Evolutionary conservation across 2,797 vertebrate genomes (phyloP).

Genomic region (Anguilla anguilla): DNA sequence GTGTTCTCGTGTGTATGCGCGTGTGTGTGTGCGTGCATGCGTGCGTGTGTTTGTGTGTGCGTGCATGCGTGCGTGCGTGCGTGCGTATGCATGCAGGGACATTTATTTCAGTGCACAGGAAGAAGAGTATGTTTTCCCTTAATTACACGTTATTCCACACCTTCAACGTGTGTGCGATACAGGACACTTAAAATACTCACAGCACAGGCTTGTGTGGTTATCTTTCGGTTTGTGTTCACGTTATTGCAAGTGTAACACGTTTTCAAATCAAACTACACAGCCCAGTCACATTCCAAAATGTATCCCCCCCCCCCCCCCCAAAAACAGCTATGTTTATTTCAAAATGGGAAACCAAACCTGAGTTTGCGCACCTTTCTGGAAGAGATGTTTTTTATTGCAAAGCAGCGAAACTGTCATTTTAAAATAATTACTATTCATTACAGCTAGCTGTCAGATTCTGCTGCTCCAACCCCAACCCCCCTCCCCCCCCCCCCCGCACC

Average conservation of each 20-base stretch:
- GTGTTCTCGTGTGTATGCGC: neutral
- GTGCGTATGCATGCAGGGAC: neutral
- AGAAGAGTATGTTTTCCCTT: no score
- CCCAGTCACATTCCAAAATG: neutral
- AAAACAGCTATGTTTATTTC: neutral
- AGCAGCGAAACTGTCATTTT: constrained; percentile 34
- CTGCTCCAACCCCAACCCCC: constrained; percentile 10
- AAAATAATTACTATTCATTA: constrained; percentile 60
- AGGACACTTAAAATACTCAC: neutral
- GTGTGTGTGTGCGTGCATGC: no score
- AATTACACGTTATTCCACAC: neutral
- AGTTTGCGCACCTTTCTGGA: constrained; percentile 29
- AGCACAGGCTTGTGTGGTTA: neutral
- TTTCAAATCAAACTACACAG: neutral
- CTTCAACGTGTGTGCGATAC: neutral
- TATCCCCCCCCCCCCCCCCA: neutral
- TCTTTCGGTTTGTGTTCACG: neutral
- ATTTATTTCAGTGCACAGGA: neutral
- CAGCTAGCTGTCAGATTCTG: constrained; percentile 48
- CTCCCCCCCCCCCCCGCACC: constrained; percentile 2
- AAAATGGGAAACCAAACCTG: constrained; percentile 19
- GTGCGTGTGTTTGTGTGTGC: no score
- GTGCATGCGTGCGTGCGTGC: no score
- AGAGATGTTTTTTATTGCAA: constrained; percentile 21
- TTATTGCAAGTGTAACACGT: neutral